These are phyloP conservation scores for Ormyrus nitidulus DNA, from an alignment of 2,888 invertebrate genomes.

Conservation along the genomic window DNA sequence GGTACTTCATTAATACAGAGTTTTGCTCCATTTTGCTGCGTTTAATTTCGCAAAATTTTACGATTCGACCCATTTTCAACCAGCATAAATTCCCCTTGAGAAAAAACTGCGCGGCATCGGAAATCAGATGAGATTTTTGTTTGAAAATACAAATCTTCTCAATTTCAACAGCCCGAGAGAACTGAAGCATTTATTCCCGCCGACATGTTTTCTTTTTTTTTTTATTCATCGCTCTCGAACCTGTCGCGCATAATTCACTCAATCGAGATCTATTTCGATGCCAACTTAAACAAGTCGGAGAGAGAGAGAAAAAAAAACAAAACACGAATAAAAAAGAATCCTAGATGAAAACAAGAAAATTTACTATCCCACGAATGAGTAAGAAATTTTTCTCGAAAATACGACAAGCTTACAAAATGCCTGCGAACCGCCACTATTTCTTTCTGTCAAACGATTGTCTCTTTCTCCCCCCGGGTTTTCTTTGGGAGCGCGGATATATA, in stretches of 20 bases:
- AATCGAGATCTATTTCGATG: constrained; percentile 40
- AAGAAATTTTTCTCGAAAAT: constrained; percentile 49
- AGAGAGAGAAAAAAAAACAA: not conserved
- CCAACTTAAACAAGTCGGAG: not conserved
- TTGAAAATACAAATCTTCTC: constrained; percentile 20
- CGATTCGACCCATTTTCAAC: not conserved
- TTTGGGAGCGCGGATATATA: not conserved
- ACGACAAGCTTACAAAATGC: constrained; percentile 47
- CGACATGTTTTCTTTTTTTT: constrained; percentile 17
- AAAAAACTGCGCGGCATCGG: not conserved
- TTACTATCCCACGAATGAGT: constrained; percentile 24
- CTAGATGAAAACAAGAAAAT: constrained; percentile 39
- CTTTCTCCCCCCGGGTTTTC: constrained; percentile 1
- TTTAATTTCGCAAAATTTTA: no score
- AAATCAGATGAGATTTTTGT: constrained; percentile 13
- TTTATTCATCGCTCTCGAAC: not conserved
- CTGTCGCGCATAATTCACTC: constrained; percentile 23
- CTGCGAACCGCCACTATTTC: constrained; percentile 38
- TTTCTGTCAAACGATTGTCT: constrained; percentile 35
- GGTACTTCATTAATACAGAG: not conserved
- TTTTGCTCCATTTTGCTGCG: no score
- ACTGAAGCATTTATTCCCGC: constrained; percentile 3
- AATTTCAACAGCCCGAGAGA: constrained; percentile 12
- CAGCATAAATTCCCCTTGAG: constrained; percentile 6
- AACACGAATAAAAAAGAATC: no score